These are phyloP conservation scores for Psococerastis gibbosa DNA, from an alignment of 2,888 invertebrate species.

Conservation along the genomic window DNA sequence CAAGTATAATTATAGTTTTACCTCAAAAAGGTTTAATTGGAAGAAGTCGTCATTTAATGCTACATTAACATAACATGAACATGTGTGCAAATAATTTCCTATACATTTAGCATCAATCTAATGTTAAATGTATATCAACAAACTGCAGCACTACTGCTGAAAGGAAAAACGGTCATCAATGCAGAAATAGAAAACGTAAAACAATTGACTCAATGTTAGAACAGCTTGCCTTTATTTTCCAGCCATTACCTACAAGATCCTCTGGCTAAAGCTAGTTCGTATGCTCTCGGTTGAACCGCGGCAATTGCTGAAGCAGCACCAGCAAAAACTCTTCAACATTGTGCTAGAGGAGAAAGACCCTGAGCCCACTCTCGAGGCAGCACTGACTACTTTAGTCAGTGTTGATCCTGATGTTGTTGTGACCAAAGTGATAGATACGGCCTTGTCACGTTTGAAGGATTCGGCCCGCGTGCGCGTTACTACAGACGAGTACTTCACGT, in stretches of 20 bases:
- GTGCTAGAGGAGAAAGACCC: conserved; percentile 36
- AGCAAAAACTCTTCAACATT: conserved; percentile 35
- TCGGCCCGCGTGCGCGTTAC: conserved; percentile 49
- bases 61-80: no score
- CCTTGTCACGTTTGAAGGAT: conserved; percentile 40
- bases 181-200: no score
- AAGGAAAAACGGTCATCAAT: no score
- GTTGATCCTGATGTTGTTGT: conserved; percentile 44
- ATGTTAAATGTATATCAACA: no score
- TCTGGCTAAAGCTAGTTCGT: conserved; percentile 49
- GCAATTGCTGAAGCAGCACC: conserved; percentile 37
- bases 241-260: conserved; percentile 33
- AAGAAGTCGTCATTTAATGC: no score
- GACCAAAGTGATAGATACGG: conserved; percentile 39
- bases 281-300: conserved; percentile 37
- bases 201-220: conserved; percentile 3
- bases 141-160: no score
- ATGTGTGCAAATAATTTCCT: no score
- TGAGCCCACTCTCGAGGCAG: conserved; percentile 40
- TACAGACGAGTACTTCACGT: conserved; percentile 62
- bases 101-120: no score
- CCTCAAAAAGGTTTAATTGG: no score
- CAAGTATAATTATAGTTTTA: no score
- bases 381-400: conserved; percentile 47
- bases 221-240: conserved; percentile 16